Percentiles rank a stretch among this genome's conserved stretches.
Evolutionary conservation across 2,797 vertebrate genomes (phyloP).

Genomic region (Poliocrania exsul): DNA sequence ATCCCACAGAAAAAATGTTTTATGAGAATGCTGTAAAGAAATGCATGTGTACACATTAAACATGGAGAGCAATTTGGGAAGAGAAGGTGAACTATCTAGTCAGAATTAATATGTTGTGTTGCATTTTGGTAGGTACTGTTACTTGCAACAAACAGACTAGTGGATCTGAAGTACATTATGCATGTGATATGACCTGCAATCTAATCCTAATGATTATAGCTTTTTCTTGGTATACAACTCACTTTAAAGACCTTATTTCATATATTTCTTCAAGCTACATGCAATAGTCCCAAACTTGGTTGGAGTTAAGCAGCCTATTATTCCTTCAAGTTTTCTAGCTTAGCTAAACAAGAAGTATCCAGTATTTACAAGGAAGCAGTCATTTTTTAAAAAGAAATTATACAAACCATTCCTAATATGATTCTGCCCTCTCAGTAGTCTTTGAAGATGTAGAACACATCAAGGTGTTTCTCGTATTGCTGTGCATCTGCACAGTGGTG

Average conservation of each 20-base stretch:
- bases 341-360: not conserved
- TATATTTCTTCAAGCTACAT: not conserved
- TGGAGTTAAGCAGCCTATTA: not conserved
- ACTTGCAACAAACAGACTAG: not conserved
- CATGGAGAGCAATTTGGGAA: not conserved
- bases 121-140: not conserved
- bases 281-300: not conserved
- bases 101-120: not conserved
- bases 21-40: not conserved
- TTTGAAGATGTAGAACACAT: not conserved
- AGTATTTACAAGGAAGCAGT: not conserved
- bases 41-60: not conserved
- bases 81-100: not conserved
- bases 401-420: not conserved
- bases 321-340: not conserved
- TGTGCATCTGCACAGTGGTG: not conserved
- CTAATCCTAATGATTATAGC: not conserved
- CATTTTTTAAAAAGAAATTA: rapidly evolving
- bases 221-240: not conserved
- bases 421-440: not conserved
- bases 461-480: not conserved
- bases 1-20: not conserved
- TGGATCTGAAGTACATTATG: not conserved
- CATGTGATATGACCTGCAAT: not conserved
- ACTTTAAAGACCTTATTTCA: not conserved